phyloP scores from a whole-genome alignment of 1,140 invertebrate genomes.

The Drosophila pachea region DNA sequence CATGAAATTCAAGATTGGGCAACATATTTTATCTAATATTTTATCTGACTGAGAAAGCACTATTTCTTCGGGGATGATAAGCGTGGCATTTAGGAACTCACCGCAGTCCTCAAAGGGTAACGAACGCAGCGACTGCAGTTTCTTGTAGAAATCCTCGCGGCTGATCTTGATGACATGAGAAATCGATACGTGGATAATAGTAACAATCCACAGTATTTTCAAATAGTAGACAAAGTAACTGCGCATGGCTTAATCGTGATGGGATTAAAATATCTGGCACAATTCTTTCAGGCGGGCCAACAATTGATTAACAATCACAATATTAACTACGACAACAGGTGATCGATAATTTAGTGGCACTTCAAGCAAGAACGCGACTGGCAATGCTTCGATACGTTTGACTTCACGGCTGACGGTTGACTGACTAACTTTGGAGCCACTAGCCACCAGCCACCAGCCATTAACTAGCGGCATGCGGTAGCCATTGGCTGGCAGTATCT shows the following conservation, averaged over 20 bases:
- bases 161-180: constrained; percentile 30
- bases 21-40: no score
- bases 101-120: constrained; percentile 66
- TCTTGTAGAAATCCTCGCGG: constrained; percentile 56
- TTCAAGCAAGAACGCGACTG: constrained; percentile 12
- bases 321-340: not conserved
- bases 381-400: constrained; percentile 40
- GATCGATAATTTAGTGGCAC: constrained; percentile 36
- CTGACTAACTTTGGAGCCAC: constrained; percentile 35
- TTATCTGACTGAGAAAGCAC: not conserved
- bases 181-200: constrained; percentile 27
- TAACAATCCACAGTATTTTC: constrained; percentile 57
- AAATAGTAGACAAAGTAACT: constrained; percentile 51
- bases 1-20: no score
- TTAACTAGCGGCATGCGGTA: constrained; percentile 22
- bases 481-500: constrained; percentile 23
- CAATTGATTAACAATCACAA: constrained; percentile 51
- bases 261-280: constrained; percentile 58
- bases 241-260: constrained; percentile 59
- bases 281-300: constrained; percentile 26
- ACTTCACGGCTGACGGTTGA: constrained; percentile 47
- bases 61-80: not conserved
- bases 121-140: constrained; percentile 48
- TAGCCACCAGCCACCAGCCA: constrained; percentile 5
- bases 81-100: constrained; percentile 33